phyloP scores from a whole-genome alignment of 2,888 invertebrate genomes.

The Phengaris arion region DNA sequence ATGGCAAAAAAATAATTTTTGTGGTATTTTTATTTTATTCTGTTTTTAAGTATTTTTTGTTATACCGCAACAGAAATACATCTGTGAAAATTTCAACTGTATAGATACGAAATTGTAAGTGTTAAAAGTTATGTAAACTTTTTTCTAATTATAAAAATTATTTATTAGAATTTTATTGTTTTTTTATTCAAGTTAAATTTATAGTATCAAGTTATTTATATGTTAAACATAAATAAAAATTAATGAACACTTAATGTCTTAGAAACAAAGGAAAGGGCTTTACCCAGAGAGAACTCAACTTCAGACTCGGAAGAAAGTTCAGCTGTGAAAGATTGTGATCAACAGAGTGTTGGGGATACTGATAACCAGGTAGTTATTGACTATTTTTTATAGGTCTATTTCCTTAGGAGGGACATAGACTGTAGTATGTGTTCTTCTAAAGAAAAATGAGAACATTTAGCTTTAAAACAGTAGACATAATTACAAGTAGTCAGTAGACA shows the following conservation, averaged over 20 bases:
- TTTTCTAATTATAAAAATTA: no score
- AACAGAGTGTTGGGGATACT: conserved; percentile 73
- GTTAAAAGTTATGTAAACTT: no score
- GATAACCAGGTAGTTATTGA: conserved; percentile 65
- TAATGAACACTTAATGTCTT: background rate
- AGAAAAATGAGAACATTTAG: background rate
- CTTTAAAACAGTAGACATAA: background rate
- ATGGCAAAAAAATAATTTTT: no score
- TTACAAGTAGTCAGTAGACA: background rate
- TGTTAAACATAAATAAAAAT: no score
- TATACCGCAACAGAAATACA: no score
- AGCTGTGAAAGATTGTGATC: conserved; percentile 65
- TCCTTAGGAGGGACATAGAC: background rate
- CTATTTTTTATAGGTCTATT: background rate
- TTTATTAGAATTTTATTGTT: no score
- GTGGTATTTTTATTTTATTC: no score
- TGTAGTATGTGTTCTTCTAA: background rate
- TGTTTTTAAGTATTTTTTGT: no score
- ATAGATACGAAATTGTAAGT: no score
- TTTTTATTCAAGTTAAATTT: no score
- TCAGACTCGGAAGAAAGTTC: conserved; percentile 82
- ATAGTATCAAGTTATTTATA: no score
- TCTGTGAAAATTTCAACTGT: no score
- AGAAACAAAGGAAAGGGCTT: conserved; percentile 70
- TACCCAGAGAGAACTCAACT: conserved; percentile 82